Base-by-base conservation (phyloP, 1,140 invertebrate species). In the Zaprionus davidi region DNA sequence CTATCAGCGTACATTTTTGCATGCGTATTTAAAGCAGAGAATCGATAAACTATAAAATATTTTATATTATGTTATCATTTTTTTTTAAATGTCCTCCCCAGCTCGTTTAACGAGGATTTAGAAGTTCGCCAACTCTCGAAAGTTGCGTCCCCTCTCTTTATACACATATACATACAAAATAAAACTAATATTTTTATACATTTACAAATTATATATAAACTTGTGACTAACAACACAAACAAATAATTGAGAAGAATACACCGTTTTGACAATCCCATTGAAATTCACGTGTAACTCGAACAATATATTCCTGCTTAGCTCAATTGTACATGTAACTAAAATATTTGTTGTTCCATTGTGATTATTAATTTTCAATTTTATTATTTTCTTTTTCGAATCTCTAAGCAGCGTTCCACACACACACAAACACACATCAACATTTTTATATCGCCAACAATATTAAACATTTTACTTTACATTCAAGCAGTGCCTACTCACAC, bases 401-500 rank as follows among this genome's bases (percentile, higher is more conserved):
- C 24, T 34, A 64, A 75, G 53, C 72, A 71, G 55, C 59, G 38
- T 60, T 59, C 57, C 17, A 71, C 44, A 58, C 26, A 64, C 31
- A 69, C 11, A 51, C 41, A 41, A 11, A 28, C 26, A 46, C 38
- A 34, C 41, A 63, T 24, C 24, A 28, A 28, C 28, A 28, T 20
- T 46, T 46, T 24, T 41, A 41, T 41, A 58, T 49, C 57, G 66
- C 62, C 22, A 57, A 58, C 66, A 68, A 56, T 57, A 56, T 60
- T 58, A 28, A 71, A 75, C 67, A 70, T 63, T 65, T 64, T 64
- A 75, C 86, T 88, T 65, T 69, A 84, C 76, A 88, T 81, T 62
- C 76, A 74, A 60, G 73, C 70, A 78, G 79, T 67, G 84, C 85
- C 71, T 78, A 81, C 78, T 84, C 68, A 84, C 78, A 72, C 58